These are phyloP conservation scores for Babyrousa celebensis DNA, from an alignment of 2,797 vertebrate genomes.

Conservation along the genomic window DNA sequence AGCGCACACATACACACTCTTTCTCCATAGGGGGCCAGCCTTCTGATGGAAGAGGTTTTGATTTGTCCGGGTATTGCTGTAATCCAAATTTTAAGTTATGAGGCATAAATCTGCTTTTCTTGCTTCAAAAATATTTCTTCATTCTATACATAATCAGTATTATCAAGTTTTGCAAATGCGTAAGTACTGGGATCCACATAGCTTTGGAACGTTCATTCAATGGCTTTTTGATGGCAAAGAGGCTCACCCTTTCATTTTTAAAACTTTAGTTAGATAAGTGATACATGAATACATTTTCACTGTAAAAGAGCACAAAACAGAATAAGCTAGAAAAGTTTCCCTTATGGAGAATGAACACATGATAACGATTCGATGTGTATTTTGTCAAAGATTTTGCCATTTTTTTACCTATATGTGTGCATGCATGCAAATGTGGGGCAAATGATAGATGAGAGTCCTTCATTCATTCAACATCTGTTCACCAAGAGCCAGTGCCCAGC, in stretches of 20 bases:
- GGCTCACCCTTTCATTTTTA: not conserved
- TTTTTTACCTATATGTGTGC: not conserved
- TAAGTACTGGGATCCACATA: not conserved
- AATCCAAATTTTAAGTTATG: not conserved
- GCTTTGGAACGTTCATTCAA: not conserved
- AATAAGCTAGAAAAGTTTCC: not conserved
- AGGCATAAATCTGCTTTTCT: constrained; percentile 39
- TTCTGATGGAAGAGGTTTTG: constrained; percentile 12
- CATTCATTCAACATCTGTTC: not conserved
- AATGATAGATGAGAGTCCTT: not conserved
- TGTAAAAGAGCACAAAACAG: not conserved
- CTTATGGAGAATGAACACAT: not conserved
- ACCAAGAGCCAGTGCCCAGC: not conserved
- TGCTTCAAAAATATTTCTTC: constrained; percentile 2
- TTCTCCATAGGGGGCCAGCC: no score
- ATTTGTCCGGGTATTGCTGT: not conserved
- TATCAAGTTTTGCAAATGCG: not conserved
- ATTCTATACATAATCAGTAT: not conserved
- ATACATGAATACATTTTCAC: not conserved
- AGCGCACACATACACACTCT: not conserved
- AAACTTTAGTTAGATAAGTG: constrained; percentile 10
- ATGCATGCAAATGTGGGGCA: not conserved
- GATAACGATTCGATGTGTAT: not conserved
- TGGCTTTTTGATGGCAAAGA: constrained; percentile 16
- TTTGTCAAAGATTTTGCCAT: not conserved